Percentiles rank a stretch among this genome's conserved stretches.
Conservation (phyloP, 1,140 invertebrate species). For the Drosophila malerkotliana region DNA sequence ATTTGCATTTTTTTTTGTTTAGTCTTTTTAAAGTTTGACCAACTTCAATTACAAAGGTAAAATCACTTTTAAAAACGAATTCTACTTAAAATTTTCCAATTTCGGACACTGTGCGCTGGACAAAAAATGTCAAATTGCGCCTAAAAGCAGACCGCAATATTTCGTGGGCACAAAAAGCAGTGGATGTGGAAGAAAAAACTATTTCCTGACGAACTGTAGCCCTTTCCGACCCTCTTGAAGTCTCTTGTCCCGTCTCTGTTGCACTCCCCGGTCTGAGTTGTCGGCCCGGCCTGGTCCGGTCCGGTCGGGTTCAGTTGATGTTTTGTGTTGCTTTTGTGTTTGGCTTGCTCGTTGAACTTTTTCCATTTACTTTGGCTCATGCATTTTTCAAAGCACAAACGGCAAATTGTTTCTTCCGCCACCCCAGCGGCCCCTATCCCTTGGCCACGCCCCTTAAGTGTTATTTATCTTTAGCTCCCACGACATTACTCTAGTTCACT, state of each 20-base stretch:
- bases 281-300: background rate
- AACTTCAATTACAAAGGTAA: too few species aligned
- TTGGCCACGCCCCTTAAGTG: slow-evolving; percentile 62
- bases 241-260: slow-evolving; percentile 1
- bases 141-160: slow-evolving; percentile 78
- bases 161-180: slow-evolving; percentile 42
- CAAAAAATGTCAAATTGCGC: slow-evolving; percentile 78
- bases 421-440: slow-evolving; percentile 11
- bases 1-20: too few species aligned
- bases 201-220: slow-evolving; percentile 41
- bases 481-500: slow-evolving; percentile 79
- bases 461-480: slow-evolving; percentile 80
- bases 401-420: slow-evolving; percentile 76
- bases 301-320: slow-evolving; percentile 7
- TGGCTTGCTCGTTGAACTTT: slow-evolving; percentile 70
- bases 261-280: background rate
- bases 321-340: slow-evolving; percentile 63
- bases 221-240: slow-evolving; percentile 1
- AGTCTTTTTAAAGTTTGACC: too few species aligned
- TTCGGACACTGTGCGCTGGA: slow-evolving; percentile 10
- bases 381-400: slow-evolving; percentile 81
- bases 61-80: too few species aligned
- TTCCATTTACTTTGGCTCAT: slow-evolving; percentile 81
- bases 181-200: slow-evolving; percentile 31
- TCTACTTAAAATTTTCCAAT: slow-evolving; percentile 1